Conservation (phyloP, 2,113 vertebrate species). For the Thymallus thymallus region DNA sequence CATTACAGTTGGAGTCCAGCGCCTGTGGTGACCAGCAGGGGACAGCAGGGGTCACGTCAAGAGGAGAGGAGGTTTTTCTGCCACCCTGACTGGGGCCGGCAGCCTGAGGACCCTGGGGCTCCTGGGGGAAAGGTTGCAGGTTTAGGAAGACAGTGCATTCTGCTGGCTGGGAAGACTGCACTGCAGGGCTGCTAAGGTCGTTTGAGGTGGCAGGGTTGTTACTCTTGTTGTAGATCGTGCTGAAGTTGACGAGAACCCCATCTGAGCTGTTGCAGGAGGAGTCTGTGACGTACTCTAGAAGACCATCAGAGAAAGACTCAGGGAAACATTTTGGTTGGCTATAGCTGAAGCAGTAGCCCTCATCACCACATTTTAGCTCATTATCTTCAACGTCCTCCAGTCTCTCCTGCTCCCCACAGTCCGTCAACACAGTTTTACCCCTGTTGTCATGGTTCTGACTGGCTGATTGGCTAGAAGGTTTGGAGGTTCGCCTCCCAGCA, state of each 20-base stretch:
- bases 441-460: constrained; percentile 30
- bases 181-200: constrained; percentile 82
- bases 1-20: constrained; percentile 90
- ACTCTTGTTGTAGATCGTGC: constrained; percentile 88
- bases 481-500: constrained; percentile 58
- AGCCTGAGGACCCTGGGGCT: constrained; percentile 57
- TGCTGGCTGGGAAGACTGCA: constrained; percentile 58
- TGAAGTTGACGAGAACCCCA: constrained; percentile 91
- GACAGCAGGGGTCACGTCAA: constrained; percentile 63
- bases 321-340: constrained; percentile 74
- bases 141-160: constrained; percentile 87
- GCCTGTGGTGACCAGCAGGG: constrained; percentile 76
- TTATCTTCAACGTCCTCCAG: constrained; percentile 24
- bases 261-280: constrained; percentile 94
- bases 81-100: constrained; percentile 34
- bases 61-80: constrained; percentile 37
- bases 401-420: constrained; percentile 73
- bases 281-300: constrained; percentile 83
- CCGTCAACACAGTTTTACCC: constrained; percentile 71
- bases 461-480: constrained; percentile 44
- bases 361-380: constrained; percentile 68
- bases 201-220: constrained; percentile 78
- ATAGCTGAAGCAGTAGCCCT: constrained; percentile 72
- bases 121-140: constrained; percentile 82
- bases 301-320: constrained; percentile 75